These are phyloP conservation scores for Rhineura floridana DNA, from an alignment of 2,113 vertebrate species.

Conservation along the genomic window DNA sequence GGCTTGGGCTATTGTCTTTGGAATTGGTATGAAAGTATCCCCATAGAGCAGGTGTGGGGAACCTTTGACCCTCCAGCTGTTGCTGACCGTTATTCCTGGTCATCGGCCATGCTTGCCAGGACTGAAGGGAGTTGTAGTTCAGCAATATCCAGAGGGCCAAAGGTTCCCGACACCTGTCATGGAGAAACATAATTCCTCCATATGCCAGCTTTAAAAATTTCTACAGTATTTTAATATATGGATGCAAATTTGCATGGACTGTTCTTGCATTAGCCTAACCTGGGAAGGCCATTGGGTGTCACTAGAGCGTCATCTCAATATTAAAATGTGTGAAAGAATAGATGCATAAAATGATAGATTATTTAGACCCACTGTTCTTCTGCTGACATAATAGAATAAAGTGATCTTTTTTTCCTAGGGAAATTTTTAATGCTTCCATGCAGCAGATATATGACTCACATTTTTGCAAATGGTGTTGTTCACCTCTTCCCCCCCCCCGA, in stretches of 20 bases:
- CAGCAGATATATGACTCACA: background rate
- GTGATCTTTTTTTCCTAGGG: background rate
- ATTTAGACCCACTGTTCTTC: background rate
- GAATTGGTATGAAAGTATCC: background rate
- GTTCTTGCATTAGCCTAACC: background rate
- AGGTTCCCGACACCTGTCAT: too few relatives aligned
- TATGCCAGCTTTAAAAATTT: background rate
- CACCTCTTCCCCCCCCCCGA: background rate
- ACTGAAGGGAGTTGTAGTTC: too few relatives aligned
- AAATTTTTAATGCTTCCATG: background rate
- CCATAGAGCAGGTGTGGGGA: too few relatives aligned
- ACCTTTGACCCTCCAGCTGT: too few relatives aligned
- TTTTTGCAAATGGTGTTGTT: background rate
- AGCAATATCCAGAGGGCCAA: too few relatives aligned
- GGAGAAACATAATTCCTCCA: background rate
- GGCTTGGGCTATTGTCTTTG: background rate
- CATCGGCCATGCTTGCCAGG: too few relatives aligned
- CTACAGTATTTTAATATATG: background rate
- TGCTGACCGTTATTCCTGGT: too few relatives aligned
- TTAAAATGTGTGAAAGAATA: background rate
- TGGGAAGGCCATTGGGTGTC: background rate
- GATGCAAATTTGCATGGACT: background rate
- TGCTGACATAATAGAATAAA: background rate
- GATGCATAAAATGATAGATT: background rate
- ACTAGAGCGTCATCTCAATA: background rate